Conservation (phyloP, 2,797 vertebrate genomes). For the Bradypus variegatus region DNA sequence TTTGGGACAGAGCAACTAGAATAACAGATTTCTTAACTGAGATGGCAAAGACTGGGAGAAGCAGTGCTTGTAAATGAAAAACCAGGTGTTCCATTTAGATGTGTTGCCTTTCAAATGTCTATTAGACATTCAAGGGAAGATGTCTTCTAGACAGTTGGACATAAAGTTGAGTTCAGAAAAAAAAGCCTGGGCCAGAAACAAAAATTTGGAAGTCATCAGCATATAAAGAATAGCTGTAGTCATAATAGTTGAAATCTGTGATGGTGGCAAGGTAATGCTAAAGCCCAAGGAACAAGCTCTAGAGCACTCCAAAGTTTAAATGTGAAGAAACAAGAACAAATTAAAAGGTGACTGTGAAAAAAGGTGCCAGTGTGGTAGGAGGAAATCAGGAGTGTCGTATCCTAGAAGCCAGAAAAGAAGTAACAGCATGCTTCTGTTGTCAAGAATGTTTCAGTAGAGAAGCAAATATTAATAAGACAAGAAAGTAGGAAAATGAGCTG, state of each 20-base stretch:
- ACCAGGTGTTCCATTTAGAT: not conserved
- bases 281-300: not conserved
- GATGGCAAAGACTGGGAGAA: not conserved
- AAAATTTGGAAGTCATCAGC: not conserved
- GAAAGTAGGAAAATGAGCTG: not conserved
- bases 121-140: not conserved
- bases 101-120: not conserved
- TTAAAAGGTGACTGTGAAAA: not conserved
- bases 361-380: not conserved
- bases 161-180: not conserved
- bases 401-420: not conserved
- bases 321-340: not conserved
- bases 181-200: no score
- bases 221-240: not conserved
- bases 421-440: not conserved
- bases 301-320: not conserved
- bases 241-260: not conserved
- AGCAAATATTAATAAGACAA: not conserved
- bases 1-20: not conserved
- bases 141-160: not conserved
- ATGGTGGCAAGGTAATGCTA: not conserved
- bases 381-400: not conserved
- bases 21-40: not conserved
- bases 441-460: not conserved
- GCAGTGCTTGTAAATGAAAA: not conserved